Evolutionary conservation across 2,113 vertebrate species (phyloP), one percentile per base, ranked within the genome.

Genomic region (Phalacrocorax aristotelis): DNA sequence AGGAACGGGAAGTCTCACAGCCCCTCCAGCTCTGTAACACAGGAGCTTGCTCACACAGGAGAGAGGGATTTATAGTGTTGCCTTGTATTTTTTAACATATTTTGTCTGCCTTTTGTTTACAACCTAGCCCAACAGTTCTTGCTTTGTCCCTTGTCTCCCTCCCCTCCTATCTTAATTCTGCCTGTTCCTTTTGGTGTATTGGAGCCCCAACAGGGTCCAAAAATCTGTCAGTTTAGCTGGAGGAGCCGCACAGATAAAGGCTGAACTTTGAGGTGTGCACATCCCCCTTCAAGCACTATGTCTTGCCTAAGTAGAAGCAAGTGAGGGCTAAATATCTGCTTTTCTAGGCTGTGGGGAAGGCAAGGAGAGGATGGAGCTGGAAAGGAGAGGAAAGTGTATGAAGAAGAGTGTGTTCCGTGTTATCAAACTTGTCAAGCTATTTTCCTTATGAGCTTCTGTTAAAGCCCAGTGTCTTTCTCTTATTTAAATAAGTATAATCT

Each of bases 401-500:
- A 85, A 65, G 83, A 92, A 51, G 21, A 71, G 19, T 10, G 29
- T 92, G 76, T 68, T 93, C 62, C 66, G 87, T 82, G 52, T 95
- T 95, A 95, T 83, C 62, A 62, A 44, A 93, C 75, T 94, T 93
- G 71, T 86, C 89, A 66, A 83, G 87, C 42, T 86, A 23, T 94
- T 95, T 95, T 91, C 77, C 57, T 69, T 93, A 83, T 38, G n/a
- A 91, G 87, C 75, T 90, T 95, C 94, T 86, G 42, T 93, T 91
- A 68, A 95, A 93, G 60, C 87, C 82, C 64, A 34, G 21, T 93
- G 87, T 96, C 82, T 83, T 95, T 71, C 89, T 90, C 89, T 55
- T 77, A 96, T 93, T 95, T 95, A 95, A 96, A 91, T 97, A 93
- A 96, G 93, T 90, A 92, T 95, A 93, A 96, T 96, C 94, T 92